These are phyloP conservation scores for Seriola quinqueradiata DNA, from an alignment of 2,113 vertebrate genomes.

Conservation along the genomic window DNA sequence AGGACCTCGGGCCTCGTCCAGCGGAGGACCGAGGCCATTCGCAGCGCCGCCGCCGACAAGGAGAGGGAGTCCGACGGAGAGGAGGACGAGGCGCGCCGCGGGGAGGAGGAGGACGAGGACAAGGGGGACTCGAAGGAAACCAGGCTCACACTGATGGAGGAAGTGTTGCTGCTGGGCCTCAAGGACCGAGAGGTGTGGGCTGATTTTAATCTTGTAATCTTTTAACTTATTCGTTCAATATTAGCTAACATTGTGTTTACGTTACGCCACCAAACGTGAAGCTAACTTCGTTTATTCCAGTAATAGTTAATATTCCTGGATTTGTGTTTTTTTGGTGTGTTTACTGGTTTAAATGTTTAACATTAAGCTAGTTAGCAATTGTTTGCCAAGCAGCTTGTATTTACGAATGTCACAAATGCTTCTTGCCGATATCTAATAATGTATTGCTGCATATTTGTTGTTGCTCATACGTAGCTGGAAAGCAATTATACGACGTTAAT, in stretches of 20 bases:
- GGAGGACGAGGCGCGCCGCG: slow-evolving; percentile 88
- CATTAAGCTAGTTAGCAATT: neutral
- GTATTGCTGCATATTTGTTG: neutral
- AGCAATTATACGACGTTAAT: neutral
- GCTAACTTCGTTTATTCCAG: neutral
- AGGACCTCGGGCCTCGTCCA: slow-evolving; percentile 96
- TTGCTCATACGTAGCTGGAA: neutral
- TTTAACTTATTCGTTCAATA: neutral
- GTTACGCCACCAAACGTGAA: slow-evolving; percentile 19
- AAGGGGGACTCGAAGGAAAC: slow-evolving; percentile 97
- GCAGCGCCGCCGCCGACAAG: slow-evolving; percentile 90
- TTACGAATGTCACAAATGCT: neutral
- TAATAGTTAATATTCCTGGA: neutral
- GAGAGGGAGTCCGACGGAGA: slow-evolving; percentile 85
- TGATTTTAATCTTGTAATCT: slow-evolving; percentile 2
- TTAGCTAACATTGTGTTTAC: slow-evolving; percentile 28
- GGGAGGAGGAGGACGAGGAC: slow-evolving; percentile 92
- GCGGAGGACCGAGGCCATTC: slow-evolving; percentile 95
- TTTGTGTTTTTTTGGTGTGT: neutral
- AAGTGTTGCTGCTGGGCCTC: slow-evolving; percentile 95
- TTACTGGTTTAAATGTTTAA: neutral
- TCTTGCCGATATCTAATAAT: neutral
- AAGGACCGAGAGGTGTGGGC: slow-evolving; percentile 96
- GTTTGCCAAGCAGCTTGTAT: neutral
- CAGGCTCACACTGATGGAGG: slow-evolving; percentile 96